A percentile compares a stretch with the other conserved stretches of the same genome.
phyloP scores from a whole-genome alignment of 2,888 invertebrate genomes.

The Metacarcinus magister region DNA sequence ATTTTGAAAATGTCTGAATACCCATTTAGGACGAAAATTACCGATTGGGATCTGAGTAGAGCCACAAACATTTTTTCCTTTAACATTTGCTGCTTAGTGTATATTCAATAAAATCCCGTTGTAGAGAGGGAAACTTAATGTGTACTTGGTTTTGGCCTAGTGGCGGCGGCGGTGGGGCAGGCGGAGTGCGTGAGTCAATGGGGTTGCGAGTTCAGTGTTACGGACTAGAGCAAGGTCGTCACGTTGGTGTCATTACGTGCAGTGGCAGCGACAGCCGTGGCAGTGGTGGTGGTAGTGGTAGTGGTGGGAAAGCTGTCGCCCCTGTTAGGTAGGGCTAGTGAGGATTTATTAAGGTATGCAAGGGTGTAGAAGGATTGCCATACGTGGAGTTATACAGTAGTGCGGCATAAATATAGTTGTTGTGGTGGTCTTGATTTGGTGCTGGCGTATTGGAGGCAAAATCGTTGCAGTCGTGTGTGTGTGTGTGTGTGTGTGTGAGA shows the following conservation, averaged over 20 bases:
- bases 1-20: not conserved
- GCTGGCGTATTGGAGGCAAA: not conserved
- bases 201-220: not conserved
- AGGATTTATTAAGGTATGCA: not conserved
- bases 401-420: not conserved
- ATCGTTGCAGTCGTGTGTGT: not conserved
- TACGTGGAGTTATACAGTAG: too few species aligned
- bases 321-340: not conserved
- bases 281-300: not conserved
- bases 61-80: not conserved
- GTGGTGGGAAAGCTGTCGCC: not conserved
- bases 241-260: not conserved
- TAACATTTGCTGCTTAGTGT: not conserved
- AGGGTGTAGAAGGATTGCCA: not conserved
- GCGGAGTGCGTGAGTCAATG: not conserved
- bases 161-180: not conserved
- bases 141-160: not conserved
- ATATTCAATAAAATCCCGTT: not conserved
- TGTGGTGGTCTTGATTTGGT: not conserved
- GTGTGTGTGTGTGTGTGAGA: not conserved
- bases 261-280: not conserved
- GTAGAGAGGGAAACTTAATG: not conserved
- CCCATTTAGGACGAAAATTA: not conserved
- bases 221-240: constrained; percentile 17
- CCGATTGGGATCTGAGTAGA: not conserved